These are phyloP conservation scores for Goniozus legneri DNA, from an alignment of 1,140 invertebrate genomes.

Conservation along the genomic window DNA sequence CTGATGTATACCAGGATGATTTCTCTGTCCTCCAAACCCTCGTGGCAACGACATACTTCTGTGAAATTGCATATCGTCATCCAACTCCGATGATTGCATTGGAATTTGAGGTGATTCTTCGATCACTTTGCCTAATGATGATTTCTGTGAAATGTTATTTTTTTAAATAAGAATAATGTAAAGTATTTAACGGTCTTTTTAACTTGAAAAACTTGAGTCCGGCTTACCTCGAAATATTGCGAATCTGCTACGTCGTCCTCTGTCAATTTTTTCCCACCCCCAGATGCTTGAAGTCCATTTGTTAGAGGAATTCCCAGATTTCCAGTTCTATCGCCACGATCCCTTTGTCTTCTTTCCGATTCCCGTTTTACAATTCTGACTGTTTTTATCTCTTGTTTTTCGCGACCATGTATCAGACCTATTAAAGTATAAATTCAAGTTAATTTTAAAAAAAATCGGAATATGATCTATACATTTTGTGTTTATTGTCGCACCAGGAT, in stretches of 20 bases:
- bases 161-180: constrained; percentile 1
- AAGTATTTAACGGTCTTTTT: neutral
- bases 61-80: constrained; percentile 45
- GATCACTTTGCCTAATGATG: constrained; percentile 38
- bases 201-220: too few relatives aligned
- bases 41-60: constrained; percentile 52
- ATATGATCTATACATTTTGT: too few relatives aligned
- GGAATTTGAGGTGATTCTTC: constrained; percentile 42
- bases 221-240: constrained; percentile 40
- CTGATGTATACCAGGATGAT: constrained; percentile 31
- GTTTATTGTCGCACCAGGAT: constrained; percentile 29
- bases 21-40: constrained; percentile 46
- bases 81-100: constrained; percentile 34
- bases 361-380: constrained; percentile 91
- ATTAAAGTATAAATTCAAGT: too few relatives aligned
- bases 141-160: constrained; percentile 33
- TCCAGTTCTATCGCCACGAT: constrained; percentile 61
- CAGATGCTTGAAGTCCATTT: constrained; percentile 39
- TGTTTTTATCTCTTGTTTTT: constrained; percentile 86
- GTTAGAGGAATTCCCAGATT: constrained; percentile 53
- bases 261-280: constrained; percentile 37
- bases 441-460: too few relatives aligned
- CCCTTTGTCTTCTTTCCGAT: constrained; percentile 77
- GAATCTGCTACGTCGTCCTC: constrained; percentile 37
- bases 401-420: constrained; percentile 74